These are phyloP conservation scores for Caloenas nicobarica DNA, from an alignment of 2,113 vertebrate genomes.

Conservation along the genomic window DNA sequence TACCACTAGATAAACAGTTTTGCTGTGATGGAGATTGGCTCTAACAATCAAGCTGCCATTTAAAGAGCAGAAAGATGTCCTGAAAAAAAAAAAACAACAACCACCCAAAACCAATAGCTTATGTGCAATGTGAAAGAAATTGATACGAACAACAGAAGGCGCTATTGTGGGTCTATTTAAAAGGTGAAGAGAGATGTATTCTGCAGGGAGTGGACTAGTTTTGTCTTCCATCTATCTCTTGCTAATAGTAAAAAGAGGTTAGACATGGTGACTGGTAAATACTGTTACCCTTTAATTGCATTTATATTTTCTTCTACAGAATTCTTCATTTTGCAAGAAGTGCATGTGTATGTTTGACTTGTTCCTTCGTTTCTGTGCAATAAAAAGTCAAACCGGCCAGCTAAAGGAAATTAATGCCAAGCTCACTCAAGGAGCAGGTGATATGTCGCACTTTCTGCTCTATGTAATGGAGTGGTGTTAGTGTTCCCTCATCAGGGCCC, in stretches of 20 bases:
- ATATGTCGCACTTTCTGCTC: not conserved
- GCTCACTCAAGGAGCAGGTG: not conserved
- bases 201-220: not conserved
- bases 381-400: not conserved
- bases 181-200: not conserved
- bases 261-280: not conserved
- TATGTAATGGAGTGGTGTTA: not conserved
- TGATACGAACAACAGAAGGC: not conserved
- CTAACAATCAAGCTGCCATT: constrained; percentile 24
- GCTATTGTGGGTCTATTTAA: not conserved
- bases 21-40: not conserved
- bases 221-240: not conserved
- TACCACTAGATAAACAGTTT: not conserved
- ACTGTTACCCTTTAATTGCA: not conserved
- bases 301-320: not conserved
- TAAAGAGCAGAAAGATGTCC: not conserved
- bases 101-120: not conserved
- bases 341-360: not conserved
- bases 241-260: not conserved
- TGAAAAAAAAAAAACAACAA: not conserved
- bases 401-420: not conserved
- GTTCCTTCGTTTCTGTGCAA: not conserved
- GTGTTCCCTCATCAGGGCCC: not conserved
- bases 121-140: not conserved
- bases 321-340: not conserved